Percentiles rank a stretch among this genome's conserved stretches.
These are phyloP conservation scores for Macroramphosus scolopax DNA, from an alignment of 2,797 vertebrate species.

Conservation along the genomic window DNA sequence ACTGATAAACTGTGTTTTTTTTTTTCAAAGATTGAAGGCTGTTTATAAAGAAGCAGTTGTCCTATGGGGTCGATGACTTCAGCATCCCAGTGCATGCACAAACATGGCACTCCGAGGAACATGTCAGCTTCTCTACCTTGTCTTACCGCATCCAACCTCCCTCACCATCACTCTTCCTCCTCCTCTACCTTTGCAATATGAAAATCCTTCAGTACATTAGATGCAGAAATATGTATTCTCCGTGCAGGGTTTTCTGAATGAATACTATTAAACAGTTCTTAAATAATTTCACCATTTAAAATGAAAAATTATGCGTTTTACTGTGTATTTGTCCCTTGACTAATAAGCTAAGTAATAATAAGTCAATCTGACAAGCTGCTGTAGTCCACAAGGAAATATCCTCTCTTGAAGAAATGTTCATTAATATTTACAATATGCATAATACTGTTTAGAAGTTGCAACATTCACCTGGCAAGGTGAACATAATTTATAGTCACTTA, in stretches of 20 bases:
- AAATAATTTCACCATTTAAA: too few species aligned
- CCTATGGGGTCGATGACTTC: conserved; percentile 14
- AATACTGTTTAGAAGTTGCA: conserved; percentile 18
- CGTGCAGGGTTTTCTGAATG: conserved; percentile 22
- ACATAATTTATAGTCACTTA: conserved; percentile 14
- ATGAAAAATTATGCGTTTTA: conserved; percentile 6
- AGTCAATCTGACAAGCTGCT: conserved; percentile 13
- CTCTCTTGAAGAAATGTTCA: conserved; percentile 14
- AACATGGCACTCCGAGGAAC: conserved; percentile 36
- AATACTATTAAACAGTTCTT: conserved; percentile 7
- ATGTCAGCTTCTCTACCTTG: conserved; percentile 6
- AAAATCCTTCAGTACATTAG: conserved; percentile 16
- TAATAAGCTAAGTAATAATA: conserved; percentile 40
- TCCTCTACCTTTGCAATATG: too few species aligned
- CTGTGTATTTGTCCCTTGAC: conserved; percentile 36
- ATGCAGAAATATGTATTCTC: conserved; percentile 2
- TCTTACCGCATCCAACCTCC: neutral
- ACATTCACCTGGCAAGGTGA: conserved; percentile 20
- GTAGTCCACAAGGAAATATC: too few species aligned
- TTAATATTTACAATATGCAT: conserved; percentile 41
- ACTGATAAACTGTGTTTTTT: conserved; percentile 8
- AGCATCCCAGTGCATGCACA: conserved; percentile 4
- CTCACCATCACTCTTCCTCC: neutral
- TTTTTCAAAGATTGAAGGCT: conserved; percentile 10
- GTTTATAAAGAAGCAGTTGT: conserved; percentile 10